Percentiles rank a stretch among this genome's conserved stretches.
Conservation (phyloP, 2,113 vertebrate genomes). For the Blennius ocellaris region DNA sequence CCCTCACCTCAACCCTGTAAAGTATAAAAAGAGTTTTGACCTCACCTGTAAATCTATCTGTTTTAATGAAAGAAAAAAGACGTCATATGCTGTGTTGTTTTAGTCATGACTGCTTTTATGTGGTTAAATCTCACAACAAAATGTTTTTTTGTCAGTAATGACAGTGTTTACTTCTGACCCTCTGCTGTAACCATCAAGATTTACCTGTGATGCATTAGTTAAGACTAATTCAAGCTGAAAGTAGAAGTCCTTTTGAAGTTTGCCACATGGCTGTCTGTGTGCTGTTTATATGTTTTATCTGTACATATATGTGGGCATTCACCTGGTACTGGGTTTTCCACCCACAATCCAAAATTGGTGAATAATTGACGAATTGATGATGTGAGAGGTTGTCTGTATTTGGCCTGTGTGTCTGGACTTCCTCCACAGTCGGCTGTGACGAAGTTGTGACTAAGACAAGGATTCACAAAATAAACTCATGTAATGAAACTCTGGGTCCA, state of each 20-base stretch:
- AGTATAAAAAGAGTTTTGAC: no score
- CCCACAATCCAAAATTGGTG: no score
- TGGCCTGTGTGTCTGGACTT: no score
- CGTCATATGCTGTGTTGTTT: not conserved
- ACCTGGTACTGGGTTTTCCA: no score
- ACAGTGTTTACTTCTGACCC: constrained; percentile 2
- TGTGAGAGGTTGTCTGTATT: no score
- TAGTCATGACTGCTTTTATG: not conserved
- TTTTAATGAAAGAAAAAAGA: constrained; percentile 14
- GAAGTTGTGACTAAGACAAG: not conserved
- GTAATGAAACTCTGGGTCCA: not conserved
- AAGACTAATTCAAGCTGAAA: not conserved
- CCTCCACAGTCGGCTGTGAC: not conserved
- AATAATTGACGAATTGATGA: no score
- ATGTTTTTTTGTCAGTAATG: constrained; percentile 9
- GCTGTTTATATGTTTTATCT: no score
- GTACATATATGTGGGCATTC: no score
- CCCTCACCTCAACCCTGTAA: constrained; percentile 36
- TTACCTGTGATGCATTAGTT: constrained; percentile 7
- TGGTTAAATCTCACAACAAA: constrained; percentile 16
- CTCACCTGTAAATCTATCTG: constrained; percentile 34
- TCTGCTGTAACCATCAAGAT: constrained; percentile 31
- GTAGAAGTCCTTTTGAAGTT: no score
- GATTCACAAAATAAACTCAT: constrained; percentile 2
- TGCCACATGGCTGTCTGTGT: no score